Conservation (phyloP, 2,888 invertebrate species). For the Stenchaetothrips biformis region DNA sequence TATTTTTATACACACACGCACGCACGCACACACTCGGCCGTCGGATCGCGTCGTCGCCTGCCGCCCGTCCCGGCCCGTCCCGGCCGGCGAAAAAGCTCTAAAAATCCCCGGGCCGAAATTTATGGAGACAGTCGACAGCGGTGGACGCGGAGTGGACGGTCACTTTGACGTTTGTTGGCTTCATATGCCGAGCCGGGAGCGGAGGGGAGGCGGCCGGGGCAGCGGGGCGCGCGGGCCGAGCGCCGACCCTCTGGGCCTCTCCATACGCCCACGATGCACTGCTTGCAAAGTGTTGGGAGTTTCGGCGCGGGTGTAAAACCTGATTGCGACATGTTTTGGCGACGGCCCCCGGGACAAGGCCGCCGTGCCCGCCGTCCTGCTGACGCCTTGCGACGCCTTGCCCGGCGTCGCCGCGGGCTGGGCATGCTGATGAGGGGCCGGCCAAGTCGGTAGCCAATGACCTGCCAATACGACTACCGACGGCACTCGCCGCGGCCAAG, state of each 20-base stretch:
- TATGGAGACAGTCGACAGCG: conserved; percentile 11
- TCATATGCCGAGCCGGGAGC: not conserved
- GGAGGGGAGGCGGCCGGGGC: not conserved
- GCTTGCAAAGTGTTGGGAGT: too few species aligned
- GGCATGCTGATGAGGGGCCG: conserved; percentile 1
- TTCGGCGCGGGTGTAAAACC: not conserved
- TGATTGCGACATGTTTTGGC: not conserved
- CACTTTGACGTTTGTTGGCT: conserved; percentile 15
- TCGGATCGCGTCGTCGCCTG: not conserved
- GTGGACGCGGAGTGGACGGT: not conserved
- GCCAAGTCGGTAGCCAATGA: conserved; percentile 4
- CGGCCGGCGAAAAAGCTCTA: not conserved
- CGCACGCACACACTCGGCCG: not conserved
- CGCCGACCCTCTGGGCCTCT: not conserved
- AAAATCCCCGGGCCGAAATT: conserved; percentile 14
- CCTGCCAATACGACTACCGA: not conserved
- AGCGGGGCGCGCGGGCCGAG: not conserved
- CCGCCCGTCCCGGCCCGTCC: not conserved
- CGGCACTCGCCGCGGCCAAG: not conserved
- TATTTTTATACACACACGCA: conserved; percentile 15
- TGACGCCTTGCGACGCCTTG: not conserved
- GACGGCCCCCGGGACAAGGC: not conserved
- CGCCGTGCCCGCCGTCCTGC: not conserved
- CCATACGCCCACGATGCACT: not conserved
- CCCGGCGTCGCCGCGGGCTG: not conserved